A percentile compares a stretch with the other conserved stretches of the same genome.
Evolutionary conservation across 23 tunicate species (phyloP).

Genomic region (Halocynthia roretzi): DNA sequence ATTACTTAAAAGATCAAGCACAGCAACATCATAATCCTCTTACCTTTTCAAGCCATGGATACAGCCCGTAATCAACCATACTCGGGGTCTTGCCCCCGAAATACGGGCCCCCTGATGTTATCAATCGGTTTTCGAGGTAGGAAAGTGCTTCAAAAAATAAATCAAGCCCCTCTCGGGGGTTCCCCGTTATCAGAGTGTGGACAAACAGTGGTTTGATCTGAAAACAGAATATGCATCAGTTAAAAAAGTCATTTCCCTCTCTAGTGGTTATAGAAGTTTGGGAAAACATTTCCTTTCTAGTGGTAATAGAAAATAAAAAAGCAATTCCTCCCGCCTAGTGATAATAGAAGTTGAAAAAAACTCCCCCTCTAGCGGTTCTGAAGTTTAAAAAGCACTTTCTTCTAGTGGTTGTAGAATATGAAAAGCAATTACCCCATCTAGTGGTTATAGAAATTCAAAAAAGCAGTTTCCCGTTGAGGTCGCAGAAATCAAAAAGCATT

Average conservation of each 20-base stretch:
- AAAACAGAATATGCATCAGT: background rate
- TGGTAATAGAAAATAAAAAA: too few relatives aligned
- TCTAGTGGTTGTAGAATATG: too few relatives aligned
- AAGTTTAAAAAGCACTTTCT: too few relatives aligned
- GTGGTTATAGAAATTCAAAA: too few relatives aligned
- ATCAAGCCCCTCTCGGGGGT: conserved; percentile 84
- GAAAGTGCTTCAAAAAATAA: conserved; percentile 68
- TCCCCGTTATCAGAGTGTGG: conserved; percentile 41
- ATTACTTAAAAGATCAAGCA: too few relatives aligned
- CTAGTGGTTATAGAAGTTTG: too few relatives aligned
- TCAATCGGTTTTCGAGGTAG: conserved; percentile 55
- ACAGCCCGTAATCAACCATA: conserved; percentile 69
- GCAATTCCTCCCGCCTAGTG: too few relatives aligned
- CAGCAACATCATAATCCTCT: background rate
- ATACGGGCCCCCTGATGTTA: conserved; percentile 31
- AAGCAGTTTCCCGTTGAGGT: too few relatives aligned
- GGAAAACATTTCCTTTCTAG: background rate
- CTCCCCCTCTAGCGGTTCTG: too few relatives aligned
- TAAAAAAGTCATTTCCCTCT: background rate
- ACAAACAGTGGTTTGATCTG: conserved; percentile 78
- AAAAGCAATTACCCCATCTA: too few relatives aligned
- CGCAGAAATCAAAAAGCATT: too few relatives aligned
- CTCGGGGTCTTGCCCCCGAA: conserved; percentile 71
- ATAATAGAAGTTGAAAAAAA: too few relatives aligned
- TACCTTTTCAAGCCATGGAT: conserved; percentile 82